Conservation (phyloP, 2,888 invertebrate genomes). For the Noctua janthe region DNA sequence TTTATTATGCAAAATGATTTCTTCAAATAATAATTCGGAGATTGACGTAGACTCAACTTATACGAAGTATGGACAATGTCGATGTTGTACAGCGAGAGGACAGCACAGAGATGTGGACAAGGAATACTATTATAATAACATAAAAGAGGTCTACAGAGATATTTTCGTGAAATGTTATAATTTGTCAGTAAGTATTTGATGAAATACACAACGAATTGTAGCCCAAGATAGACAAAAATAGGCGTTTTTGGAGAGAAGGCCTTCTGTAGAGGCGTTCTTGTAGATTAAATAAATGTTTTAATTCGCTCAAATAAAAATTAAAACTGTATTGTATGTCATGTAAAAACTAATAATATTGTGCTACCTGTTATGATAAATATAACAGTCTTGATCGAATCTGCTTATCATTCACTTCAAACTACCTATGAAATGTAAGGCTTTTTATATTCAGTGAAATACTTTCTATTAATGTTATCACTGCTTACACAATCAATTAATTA, state of each 20-base stretch:
- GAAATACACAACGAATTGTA: neutral
- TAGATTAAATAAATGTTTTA: too few relatives aligned
- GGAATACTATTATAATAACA: slow-evolving; percentile 74
- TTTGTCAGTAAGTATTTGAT: slow-evolving; percentile 76
- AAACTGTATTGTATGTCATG: too few relatives aligned
- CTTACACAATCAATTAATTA: too few relatives aligned
- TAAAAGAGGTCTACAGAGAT: slow-evolving; percentile 77
- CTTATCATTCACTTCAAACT: too few relatives aligned
- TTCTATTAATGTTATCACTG: too few relatives aligned
- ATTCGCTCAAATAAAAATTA: too few relatives aligned
- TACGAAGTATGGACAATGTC: slow-evolving; percentile 74
- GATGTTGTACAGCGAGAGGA: slow-evolving; percentile 79
- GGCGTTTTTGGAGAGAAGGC: neutral
- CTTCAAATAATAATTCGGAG: slow-evolving; percentile 4
- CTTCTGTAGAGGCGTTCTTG: neutral
- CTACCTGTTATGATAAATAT: too few relatives aligned
- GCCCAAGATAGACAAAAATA: neutral
- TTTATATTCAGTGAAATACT: too few relatives aligned
- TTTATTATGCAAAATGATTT: slow-evolving; percentile 26
- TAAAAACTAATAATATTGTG: too few relatives aligned
- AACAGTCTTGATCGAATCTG: too few relatives aligned
- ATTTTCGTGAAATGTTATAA: slow-evolving; percentile 81
- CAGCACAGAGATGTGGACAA: slow-evolving; percentile 76
- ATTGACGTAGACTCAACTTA: slow-evolving; percentile 48
- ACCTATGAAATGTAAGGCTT: too few relatives aligned